Conservation (phyloP, 1,140 invertebrate genomes). For the Formica selysi region DNA sequence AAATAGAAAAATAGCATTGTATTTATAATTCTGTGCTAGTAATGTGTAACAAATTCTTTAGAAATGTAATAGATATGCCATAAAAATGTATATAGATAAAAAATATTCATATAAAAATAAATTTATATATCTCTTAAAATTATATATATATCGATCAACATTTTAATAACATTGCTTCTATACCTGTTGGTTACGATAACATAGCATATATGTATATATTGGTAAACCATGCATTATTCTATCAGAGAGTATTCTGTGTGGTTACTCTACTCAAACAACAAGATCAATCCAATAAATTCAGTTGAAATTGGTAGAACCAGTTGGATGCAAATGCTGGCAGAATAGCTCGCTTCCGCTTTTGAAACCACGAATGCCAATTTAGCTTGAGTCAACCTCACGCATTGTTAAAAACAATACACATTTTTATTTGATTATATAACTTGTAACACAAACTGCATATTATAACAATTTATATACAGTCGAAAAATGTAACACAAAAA, state of each 20-base stretch:
- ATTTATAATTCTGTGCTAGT: background rate
- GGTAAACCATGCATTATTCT: slow-evolving; percentile 54
- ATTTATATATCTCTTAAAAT: background rate
- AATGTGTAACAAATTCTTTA: background rate
- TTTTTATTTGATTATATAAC: slow-evolving; percentile 36
- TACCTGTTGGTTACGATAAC: slow-evolving; percentile 20
- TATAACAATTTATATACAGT: background rate
- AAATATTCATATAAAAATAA: background rate
- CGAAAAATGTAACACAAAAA: background rate
- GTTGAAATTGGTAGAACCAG: slow-evolving; percentile 53
- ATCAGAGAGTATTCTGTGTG: slow-evolving; percentile 45
- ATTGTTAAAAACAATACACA: slow-evolving; percentile 51
- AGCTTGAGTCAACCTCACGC: slow-evolving; percentile 13
- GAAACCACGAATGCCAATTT: slow-evolving; percentile 54
- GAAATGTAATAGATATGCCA: background rate
- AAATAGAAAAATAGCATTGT: background rate
- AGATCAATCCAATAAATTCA: slow-evolving; percentile 59
- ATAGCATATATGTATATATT: background rate
- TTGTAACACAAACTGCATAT: background rate
- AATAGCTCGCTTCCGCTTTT: slow-evolving; percentile 54
- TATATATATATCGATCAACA: background rate
- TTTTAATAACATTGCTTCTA: slow-evolving; percentile 7
- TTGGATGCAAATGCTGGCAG: slow-evolving; percentile 34
- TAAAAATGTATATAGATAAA: background rate
- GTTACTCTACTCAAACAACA: slow-evolving; percentile 56